Conservation (phyloP, 1,140 invertebrate genomes). For the Uloborus diversus region DNA sequence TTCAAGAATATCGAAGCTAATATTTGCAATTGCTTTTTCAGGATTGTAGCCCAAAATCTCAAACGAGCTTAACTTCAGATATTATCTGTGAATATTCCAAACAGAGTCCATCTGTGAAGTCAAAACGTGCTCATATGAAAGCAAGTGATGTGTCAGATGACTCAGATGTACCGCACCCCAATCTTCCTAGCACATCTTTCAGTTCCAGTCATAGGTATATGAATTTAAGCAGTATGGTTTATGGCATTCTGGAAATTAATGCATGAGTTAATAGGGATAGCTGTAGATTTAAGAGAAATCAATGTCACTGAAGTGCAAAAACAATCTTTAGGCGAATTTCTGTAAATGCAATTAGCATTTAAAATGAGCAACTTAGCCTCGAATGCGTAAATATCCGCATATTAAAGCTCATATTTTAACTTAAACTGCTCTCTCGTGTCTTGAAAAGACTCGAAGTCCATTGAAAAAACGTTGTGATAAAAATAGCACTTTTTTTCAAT, state of each 20-base stretch:
- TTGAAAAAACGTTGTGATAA: no score
- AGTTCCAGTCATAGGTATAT: conserved; percentile 14
- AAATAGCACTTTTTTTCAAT: no score
- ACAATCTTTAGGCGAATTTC: neutral
- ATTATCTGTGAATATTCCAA: conserved; percentile 17
- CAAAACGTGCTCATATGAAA: conserved; percentile 8
- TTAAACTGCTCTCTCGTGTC: no score
- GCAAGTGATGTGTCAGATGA: conserved; percentile 4
- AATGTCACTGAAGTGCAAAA: neutral
- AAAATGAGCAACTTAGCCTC: neutral
- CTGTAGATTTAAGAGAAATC: no score
- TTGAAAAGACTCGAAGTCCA: no score
- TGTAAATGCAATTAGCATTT: neutral
- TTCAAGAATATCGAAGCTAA: neutral
- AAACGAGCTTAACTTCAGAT: conserved; percentile 25
- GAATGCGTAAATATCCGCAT: no score
- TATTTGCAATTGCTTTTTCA: neutral
- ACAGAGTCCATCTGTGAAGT: conserved; percentile 16
- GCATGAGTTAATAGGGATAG: no score
- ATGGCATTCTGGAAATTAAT: no score
- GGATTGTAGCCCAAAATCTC: conserved; percentile 52
- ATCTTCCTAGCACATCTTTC: neutral
- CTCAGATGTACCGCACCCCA: neutral
- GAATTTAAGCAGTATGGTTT: no score
- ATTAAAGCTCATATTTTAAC: no score